phyloP scores from a whole-genome alignment of 2,797 vertebrate genomes.

The Lithobates sylvaticus region DNA sequence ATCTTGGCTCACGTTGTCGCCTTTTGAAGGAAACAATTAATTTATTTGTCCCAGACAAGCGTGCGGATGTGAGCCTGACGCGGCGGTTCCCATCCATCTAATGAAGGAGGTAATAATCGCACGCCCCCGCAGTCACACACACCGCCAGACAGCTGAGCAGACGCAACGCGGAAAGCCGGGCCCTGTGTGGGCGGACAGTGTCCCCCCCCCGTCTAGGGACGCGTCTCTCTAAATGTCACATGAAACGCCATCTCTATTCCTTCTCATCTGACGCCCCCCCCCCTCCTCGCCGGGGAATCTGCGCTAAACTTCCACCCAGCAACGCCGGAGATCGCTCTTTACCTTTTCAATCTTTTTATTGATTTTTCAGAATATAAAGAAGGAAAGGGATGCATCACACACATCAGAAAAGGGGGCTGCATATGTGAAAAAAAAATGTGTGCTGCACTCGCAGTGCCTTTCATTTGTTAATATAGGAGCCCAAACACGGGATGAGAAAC shows the following conservation, averaged over 20 bases:
- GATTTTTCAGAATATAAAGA: too few relatives aligned
- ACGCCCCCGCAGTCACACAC: neutral
- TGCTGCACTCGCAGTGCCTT: too few relatives aligned
- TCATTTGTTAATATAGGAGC: too few relatives aligned
- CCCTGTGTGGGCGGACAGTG: constrained; percentile 10
- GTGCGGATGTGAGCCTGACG: neutral
- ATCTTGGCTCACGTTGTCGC: neutral
- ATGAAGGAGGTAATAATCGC: neutral
- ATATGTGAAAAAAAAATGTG: too few relatives aligned
- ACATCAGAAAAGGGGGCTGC: too few relatives aligned
- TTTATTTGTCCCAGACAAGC: neutral
- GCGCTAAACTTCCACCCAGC: too few relatives aligned
- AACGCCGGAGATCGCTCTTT: too few relatives aligned
- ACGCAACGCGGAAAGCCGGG: neutral
- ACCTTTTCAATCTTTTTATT: too few relatives aligned
- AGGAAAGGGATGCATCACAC: too few relatives aligned
- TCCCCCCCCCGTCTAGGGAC: constrained; percentile 5
- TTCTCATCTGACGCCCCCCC: too few relatives aligned
- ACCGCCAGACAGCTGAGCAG: constrained; percentile 2
- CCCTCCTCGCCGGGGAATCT: too few relatives aligned
- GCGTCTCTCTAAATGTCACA: constrained; percentile 17
- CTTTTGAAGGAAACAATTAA: neutral
- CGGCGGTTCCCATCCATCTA: neutral
- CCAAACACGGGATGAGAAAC: too few relatives aligned
- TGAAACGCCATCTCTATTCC: neutral